Percentiles rank a stretch among this genome's conserved stretches.
phyloP scores from a whole-genome alignment of 2,797 vertebrate genomes.

The Ibycter americanus region DNA sequence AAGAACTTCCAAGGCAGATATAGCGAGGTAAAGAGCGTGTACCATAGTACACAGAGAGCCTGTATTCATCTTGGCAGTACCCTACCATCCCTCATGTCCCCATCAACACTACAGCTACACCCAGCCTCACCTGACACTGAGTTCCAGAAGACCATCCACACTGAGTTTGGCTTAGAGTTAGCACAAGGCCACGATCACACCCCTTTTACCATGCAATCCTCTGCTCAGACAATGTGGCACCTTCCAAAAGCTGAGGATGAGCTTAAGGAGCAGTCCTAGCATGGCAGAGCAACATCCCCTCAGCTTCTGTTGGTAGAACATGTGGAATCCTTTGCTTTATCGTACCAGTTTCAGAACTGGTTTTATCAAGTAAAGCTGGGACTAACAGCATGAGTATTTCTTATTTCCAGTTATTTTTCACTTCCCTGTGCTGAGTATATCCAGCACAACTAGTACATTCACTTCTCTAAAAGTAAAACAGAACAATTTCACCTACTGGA shows the following conservation, averaged over 20 bases:
- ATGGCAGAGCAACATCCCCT: neutral
- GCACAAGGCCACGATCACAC: neutral
- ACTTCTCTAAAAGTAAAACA: neutral
- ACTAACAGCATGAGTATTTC: neutral
- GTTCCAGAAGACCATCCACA: neutral
- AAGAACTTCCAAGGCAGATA: neutral
- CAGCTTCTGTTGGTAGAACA: neutral
- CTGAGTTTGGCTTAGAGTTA: neutral
- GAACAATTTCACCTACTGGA: neutral
- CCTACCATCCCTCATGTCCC: accelerated
- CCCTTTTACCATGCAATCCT: neutral
- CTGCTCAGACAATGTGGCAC: neutral
- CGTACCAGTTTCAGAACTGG: neutral
- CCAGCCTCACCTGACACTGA: neutral
- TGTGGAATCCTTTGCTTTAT: neutral
- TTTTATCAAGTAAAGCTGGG: neutral
- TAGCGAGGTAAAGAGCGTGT: neutral
- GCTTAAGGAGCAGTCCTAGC: neutral
- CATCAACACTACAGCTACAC: neutral
- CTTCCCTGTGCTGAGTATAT: neutral
- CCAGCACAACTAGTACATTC: neutral
- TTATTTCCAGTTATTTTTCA: neutral
- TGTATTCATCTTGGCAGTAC: neutral
- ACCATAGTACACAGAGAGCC: neutral
- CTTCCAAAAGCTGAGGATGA: neutral